These are phyloP conservation scores for Chiropotes sagulatus DNA, from an alignment of 2,797 vertebrate genomes.

Conservation along the genomic window DNA sequence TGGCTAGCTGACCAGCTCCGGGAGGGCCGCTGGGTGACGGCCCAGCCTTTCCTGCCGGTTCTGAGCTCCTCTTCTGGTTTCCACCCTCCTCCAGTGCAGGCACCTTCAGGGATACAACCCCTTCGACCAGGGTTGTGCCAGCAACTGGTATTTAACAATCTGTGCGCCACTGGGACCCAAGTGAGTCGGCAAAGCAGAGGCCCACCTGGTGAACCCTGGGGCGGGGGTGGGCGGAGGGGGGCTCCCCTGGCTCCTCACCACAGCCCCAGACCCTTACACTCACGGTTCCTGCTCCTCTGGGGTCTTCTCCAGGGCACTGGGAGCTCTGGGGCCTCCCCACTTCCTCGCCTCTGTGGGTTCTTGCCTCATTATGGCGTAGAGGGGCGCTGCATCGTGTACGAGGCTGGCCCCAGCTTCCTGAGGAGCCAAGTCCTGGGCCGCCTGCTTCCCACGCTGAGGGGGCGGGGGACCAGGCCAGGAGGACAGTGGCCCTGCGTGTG, in stretches of 20 bases:
- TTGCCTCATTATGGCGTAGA: not conserved
- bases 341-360: not conserved
- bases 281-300: not conserved
- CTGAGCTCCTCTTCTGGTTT: not conserved
- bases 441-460: not conserved
- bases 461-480: not conserved
- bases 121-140: slow-evolving; percentile 28
- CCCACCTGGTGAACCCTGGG: not conserved
- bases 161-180: slow-evolving; percentile 70
- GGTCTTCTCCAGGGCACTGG: not conserved
- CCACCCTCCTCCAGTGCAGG: slow-evolving; percentile 10
- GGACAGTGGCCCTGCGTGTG: not conserved
- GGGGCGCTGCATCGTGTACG: not conserved
- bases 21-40: too few relatives aligned
- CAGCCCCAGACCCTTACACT: not conserved
- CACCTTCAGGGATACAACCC: slow-evolving; percentile 61
- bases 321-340: not conserved
- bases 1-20: not conserved
- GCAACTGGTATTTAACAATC: slow-evolving; percentile 72
- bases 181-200: slow-evolving; percentile 63
- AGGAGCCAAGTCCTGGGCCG: not conserved
- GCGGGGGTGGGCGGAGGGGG: not conserved
- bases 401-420: not conserved
- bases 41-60: not conserved
- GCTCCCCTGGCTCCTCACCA: not conserved